These are phyloP conservation scores for Excalfactoria chinensis DNA, from an alignment of 2,113 vertebrate genomes.

Conservation along the genomic window DNA sequence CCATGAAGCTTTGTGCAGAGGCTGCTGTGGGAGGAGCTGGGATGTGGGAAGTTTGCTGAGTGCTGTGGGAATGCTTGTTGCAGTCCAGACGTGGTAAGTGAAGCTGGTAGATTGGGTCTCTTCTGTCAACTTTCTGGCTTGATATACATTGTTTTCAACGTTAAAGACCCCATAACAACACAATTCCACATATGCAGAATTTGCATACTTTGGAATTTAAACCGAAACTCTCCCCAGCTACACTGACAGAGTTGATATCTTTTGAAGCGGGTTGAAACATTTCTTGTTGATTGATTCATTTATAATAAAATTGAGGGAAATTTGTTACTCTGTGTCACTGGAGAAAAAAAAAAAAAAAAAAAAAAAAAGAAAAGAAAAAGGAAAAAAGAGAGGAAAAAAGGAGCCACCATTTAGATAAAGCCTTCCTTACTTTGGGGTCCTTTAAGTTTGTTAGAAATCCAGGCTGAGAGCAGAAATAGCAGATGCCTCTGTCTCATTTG, in stretches of 20 bases:
- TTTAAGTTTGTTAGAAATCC: background rate
- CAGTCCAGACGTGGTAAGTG: background rate
- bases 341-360: background rate
- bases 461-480: background rate
- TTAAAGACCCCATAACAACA: background rate
- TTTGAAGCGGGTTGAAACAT: background rate
- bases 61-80: background rate
- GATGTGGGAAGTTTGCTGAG: background rate
- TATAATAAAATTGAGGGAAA: background rate
- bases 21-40: background rate
- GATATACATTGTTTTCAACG: background rate
- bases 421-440: background rate
- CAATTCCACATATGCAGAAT: background rate
- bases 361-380: no score
- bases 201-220: background rate
- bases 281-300: background rate
- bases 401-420: background rate
- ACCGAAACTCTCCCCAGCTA: background rate
- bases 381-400: background rate
- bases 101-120: background rate
- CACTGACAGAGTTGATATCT: background rate
- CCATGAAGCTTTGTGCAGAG: background rate
- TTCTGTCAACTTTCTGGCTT: constrained; percentile 11
- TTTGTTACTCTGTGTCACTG: background rate
- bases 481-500: background rate